A percentile compares a stretch with the other conserved stretches of the same genome.
phyloP scores from a whole-genome alignment of 2,113 vertebrate species.

The Cercopithecus mona region DNA sequence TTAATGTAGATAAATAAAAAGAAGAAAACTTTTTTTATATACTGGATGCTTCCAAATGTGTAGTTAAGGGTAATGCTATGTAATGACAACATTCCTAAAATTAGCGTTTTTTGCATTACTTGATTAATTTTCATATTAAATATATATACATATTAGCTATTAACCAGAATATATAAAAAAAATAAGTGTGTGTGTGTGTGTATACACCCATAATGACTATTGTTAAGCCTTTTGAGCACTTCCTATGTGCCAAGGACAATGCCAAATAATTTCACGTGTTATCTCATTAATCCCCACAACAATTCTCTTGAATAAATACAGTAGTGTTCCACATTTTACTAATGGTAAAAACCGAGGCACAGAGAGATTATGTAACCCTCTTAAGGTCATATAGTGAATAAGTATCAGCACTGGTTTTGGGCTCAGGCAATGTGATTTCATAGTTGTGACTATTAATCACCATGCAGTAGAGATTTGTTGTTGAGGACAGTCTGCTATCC shows the following conservation, averaged over 20 bases:
- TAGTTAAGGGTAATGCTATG: not conserved
- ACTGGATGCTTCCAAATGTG: not conserved
- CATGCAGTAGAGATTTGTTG: not conserved
- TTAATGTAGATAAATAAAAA: not conserved
- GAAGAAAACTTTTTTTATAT: not conserved
- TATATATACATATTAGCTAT: not conserved
- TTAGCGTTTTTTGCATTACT: not conserved
- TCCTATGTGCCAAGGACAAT: not conserved
- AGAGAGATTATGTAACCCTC: not conserved
- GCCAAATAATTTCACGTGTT: not conserved
- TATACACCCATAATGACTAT: not conserved
- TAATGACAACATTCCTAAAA: not conserved
- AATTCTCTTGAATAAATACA: not conserved
- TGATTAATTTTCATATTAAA: not conserved
- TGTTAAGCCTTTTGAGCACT: not conserved
- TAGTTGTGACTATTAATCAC: not conserved
- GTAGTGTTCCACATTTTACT: not conserved
- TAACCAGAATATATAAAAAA: not conserved
- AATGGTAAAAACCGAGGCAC: not conserved
- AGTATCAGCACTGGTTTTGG: not conserved
- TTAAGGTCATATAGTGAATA: not conserved
- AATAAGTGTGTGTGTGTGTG: rapidly evolving
- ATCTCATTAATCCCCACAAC: not conserved
- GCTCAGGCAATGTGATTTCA: not conserved
- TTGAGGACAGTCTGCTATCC: not conserved